These are phyloP conservation scores for Mesorhabditis sp. DNA, from an alignment of 2,888 invertebrate species.

Conservation along the genomic window DNA sequence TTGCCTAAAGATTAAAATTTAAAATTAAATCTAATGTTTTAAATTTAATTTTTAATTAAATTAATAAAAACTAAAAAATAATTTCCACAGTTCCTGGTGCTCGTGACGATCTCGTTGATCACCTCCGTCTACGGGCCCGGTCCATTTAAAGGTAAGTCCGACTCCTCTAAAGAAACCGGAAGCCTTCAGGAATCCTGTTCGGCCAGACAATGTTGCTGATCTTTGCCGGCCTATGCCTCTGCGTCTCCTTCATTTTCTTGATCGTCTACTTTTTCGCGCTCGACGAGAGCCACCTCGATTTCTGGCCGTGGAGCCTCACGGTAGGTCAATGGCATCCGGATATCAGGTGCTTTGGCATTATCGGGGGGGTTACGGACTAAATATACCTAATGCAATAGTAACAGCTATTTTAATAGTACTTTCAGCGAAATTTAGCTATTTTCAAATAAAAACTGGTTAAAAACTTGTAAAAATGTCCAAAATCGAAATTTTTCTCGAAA, in stretches of 20 bases:
- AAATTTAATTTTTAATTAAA: too few species aligned
- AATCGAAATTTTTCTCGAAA: too few species aligned
- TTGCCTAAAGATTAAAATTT: not conserved
- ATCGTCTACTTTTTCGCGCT: conserved; percentile 53
- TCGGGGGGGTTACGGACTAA: not conserved
- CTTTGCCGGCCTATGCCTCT: conserved; percentile 47
- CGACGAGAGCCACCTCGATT: conserved; percentile 45
- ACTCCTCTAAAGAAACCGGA: too few species aligned
- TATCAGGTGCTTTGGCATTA: too few species aligned
- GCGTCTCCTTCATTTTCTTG: conserved; percentile 53
- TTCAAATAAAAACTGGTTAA: too few species aligned
- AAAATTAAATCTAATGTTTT: not conserved
- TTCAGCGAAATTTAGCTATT: too few species aligned
- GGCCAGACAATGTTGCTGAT: conserved; percentile 53
- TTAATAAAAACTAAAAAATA: too few species aligned
- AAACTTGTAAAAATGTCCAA: too few species aligned
- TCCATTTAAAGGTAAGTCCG: conserved; percentile 45
- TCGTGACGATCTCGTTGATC: conserved; percentile 47
- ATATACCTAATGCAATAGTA: not conserved
- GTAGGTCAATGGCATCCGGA: conserved; percentile 16
- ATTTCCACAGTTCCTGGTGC: conserved; percentile 33
- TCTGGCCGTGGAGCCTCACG: conserved; percentile 52
- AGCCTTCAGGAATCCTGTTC: conserved; percentile 43
- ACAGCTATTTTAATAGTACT: not conserved
- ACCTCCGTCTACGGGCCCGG: conserved; percentile 55